Conservation (phyloP, 1,140 invertebrate genomes). For the Sycobia sp. region DNA sequence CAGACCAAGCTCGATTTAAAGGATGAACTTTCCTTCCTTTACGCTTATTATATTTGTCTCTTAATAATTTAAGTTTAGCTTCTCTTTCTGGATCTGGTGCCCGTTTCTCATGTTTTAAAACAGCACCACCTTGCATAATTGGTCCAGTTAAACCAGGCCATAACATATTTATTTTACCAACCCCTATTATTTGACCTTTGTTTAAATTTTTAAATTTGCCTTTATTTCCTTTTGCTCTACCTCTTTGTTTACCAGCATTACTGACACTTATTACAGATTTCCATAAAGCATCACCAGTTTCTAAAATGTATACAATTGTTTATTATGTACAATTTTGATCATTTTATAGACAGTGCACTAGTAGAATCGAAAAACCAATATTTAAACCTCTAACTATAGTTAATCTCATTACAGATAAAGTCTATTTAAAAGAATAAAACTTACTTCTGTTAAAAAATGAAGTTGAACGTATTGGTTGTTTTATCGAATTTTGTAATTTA, state of each 20-base stretch:
- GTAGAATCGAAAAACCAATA: too few species aligned
- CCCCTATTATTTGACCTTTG: slow-evolving; percentile 85
- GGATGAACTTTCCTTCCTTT: slow-evolving; percentile 71
- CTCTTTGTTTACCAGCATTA: slow-evolving; percentile 93
- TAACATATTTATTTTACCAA: slow-evolving; percentile 81
- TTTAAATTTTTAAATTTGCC: slow-evolving; percentile 85
- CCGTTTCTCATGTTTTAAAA: slow-evolving; percentile 72
- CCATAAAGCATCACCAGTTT: slow-evolving; percentile 85
- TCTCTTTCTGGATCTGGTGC: slow-evolving; percentile 75
- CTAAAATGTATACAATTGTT: slow-evolving; percentile 55
- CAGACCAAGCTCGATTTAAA: slow-evolving; percentile 88
- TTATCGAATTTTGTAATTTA: slow-evolving; percentile 35
- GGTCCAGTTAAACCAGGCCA: slow-evolving; percentile 92
- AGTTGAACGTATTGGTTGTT: slow-evolving; percentile 41
- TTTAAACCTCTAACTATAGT: too few species aligned
- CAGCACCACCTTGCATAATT: slow-evolving; percentile 76
- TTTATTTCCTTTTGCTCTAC: slow-evolving; percentile 82
- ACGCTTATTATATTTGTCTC: slow-evolving; percentile 73
- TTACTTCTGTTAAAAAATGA: slow-evolving; percentile 66
- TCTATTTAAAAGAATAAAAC: slow-evolving; percentile 29
- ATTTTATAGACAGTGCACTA: too few species aligned
- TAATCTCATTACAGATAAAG: slow-evolving; percentile 8
- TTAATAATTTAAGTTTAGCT: slow-evolving; percentile 71
- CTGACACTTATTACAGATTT: slow-evolving; percentile 93
- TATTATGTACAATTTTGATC: too few species aligned